phyloP scores from a whole-genome alignment of 2,113 vertebrate genomes.

The Tenrec ecaudatus region DNA sequence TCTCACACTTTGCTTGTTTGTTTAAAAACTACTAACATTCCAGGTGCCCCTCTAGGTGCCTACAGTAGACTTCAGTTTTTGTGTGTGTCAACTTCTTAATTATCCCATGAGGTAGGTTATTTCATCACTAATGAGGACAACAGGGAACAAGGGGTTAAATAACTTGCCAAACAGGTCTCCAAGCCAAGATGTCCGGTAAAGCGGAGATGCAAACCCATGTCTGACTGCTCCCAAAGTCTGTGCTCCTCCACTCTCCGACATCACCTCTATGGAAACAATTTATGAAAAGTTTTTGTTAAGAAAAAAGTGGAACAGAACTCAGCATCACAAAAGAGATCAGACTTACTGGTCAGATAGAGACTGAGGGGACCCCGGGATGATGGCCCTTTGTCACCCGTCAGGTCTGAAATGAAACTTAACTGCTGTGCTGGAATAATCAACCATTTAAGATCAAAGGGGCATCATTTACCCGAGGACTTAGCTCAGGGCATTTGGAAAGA shows the following conservation, averaged over 20 bases:
- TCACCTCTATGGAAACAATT: background rate
- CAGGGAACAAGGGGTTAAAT: background rate
- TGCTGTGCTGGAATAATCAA: no score
- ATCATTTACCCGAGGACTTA: no score
- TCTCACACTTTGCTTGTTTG: background rate
- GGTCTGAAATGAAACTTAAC: no score
- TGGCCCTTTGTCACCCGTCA: no score
- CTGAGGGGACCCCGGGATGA: no score
- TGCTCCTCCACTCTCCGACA: background rate
- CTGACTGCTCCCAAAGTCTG: background rate
- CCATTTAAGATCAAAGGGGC: no score
- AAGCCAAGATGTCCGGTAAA: background rate
- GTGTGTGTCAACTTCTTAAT: conserved; percentile 21
- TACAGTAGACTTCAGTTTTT: conserved; percentile 17
- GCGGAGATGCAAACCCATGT: background rate
- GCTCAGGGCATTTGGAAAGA: no score
- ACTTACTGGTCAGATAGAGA: no score
- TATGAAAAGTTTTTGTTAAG: no score
- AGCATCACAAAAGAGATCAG: no score
- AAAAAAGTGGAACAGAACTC: no score
- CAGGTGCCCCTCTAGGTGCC: background rate
- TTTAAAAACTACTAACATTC: background rate
- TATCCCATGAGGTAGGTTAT: background rate
- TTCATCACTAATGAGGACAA: conserved; percentile 8
- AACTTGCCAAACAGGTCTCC: background rate